A percentile compares a stretch with the other conserved stretches of the same genome.
phyloP scores from a whole-genome alignment of 2,113 vertebrate species.

The Corydoras sp. region DNA sequence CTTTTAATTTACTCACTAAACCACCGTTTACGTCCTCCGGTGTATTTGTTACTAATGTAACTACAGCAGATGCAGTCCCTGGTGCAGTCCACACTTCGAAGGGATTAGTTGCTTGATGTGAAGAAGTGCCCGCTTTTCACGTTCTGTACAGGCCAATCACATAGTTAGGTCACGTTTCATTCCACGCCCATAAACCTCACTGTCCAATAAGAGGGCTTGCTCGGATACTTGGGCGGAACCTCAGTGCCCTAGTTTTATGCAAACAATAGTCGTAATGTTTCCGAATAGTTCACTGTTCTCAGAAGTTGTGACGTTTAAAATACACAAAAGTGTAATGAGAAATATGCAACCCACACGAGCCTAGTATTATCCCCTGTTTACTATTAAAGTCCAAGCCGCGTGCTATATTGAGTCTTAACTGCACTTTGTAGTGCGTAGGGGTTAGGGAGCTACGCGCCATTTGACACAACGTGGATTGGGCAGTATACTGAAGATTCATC shows the following conservation, averaged over 20 bases:
- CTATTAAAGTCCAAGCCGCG: not conserved
- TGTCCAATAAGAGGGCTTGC: constrained; percentile 35
- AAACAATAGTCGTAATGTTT: constrained; percentile 12
- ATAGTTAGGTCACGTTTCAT: constrained; percentile 17
- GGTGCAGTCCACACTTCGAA: not conserved
- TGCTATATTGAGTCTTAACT: not conserved
- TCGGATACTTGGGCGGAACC: constrained; percentile 35
- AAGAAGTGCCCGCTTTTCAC: constrained; percentile 35
- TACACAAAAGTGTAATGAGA: no score
- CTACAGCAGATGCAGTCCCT: not conserved
- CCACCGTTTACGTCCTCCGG: no score
- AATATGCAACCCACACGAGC: not conserved
- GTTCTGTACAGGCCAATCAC: constrained; percentile 39
- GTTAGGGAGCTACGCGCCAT: not conserved
- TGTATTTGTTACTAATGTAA: no score
- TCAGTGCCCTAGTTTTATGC: constrained; percentile 46
- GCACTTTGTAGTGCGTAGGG: not conserved
- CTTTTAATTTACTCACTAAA: not conserved
- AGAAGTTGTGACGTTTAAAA: not conserved
- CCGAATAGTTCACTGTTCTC: not conserved
- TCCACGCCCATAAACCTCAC: constrained; percentile 25
- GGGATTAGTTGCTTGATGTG: constrained; percentile 35
- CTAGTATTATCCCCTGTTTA: not conserved
- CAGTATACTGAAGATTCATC: no score
- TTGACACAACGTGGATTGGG: not conserved